Evolutionary conservation across 2,888 invertebrate genomes (phyloP), one percentile per base, ranked within the genome.

Genomic region (Nomada ferruginata): DNA sequence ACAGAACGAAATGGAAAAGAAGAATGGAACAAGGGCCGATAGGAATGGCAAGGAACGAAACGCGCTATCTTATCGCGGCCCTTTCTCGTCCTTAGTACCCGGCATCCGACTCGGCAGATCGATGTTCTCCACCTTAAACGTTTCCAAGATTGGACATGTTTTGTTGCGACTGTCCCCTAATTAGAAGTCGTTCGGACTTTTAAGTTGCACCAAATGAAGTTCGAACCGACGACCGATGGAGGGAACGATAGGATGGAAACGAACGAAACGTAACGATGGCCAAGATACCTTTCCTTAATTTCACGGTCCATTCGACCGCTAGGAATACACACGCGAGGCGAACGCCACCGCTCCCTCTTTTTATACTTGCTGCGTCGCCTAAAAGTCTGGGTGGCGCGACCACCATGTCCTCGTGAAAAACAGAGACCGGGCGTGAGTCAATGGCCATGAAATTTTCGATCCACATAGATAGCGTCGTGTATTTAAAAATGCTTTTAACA

Each of bases 401-500:
- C 71, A 71, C 52, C n/a, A 29, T 47, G 47, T 36, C 69, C 68
- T 44, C 15, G 63, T 57, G 44, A 26, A 52, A 50, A 79, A 44
- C 75, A 68, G 59, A 57, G 57, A 74, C 66, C 52, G 36, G 42
- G n/a, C 47, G 66, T 70, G 79, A 80, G 71, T 79, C 82, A 83
- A 79, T 57, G 76, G 82, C 76, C 77, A 65, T 63, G 76, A 69
- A 71, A 52, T 69, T 75, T 88, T 90, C 90, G 92, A 92, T 93
- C 92, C 79, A 90, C 88, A 85, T 85, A 91, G 92, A 93, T 93
- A 93, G 92, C 86, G 69, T 78, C 66, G 85, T 83, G 84, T 91
- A 92, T 92, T 91, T 89, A 89, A 92, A 90, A 93, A 93, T 91
- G 92, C 93, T 93, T 92, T 93, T 92, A 92, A 89, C 86, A 81